Evolutionary conservation across 2,888 invertebrate genomes (phyloP), one percentile per base, ranked within the genome.

Genomic region (Reticulitermes lucifugus): DNA sequence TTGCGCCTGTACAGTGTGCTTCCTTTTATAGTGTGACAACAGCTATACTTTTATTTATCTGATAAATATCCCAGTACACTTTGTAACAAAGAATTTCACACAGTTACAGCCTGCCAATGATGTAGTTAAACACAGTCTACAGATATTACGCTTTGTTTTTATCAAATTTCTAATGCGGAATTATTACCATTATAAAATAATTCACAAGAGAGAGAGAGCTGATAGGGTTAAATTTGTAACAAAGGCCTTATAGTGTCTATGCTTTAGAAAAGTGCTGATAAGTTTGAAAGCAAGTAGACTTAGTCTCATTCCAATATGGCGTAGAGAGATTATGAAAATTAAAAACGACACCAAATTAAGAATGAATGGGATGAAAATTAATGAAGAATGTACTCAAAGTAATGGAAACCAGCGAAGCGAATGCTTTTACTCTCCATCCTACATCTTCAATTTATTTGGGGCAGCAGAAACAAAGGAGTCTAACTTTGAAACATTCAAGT

Each of bases 311-410:
- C 35, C 75, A 43, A 43, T 18, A 21, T 75, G 43, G 75, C 7
- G 75, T 75, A n/a, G 22, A 18, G 46, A 41, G 75, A 75, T 41
- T 43, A 75, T 2, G 35, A 35, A 35, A 43, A 5, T 43, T 75
- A 75, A 75, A 75, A 75, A 75, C 75, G 75, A 75, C 18, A 75
- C 35, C 77, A 77, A 77, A 77, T 77, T 46, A 77, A 25, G 77
- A 77, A 46, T 77, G 77, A 77, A 77, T 46, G 51, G 51, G 41
- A 77, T 77, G 77, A 77, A 46, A 77, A 77, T 77, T 77, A 77
- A 77, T 51, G 77, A 46, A 77, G 51, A 77, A 18, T 77, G 29
- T 77, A 46, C 77, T 77, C 51, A 51, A 51, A 77, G 77, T 77
- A 46, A 77, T 77, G 77, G 77, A 77, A 77, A 46, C 77, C 77